A percentile compares a stretch with the other conserved stretches of the same genome.
Conservation (phyloP, 2,888 invertebrate genomes). For the Idaea straminata region DNA sequence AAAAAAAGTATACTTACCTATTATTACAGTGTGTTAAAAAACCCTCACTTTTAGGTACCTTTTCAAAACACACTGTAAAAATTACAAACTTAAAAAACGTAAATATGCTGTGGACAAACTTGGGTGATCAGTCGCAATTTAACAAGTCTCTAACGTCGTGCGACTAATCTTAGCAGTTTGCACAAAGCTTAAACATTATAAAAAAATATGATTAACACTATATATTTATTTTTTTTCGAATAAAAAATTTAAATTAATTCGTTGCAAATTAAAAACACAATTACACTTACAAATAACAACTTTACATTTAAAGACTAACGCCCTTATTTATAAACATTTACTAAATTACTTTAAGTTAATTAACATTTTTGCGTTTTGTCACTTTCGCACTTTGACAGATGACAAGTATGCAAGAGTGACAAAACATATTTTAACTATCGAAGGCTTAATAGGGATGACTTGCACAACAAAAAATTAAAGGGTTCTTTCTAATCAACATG, state of each 20-base stretch:
- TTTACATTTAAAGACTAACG: neutral
- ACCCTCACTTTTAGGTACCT: too few relatives aligned
- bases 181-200: neutral
- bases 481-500: too few relatives aligned
- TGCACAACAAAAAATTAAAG: too few relatives aligned
- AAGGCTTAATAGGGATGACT: too few relatives aligned
- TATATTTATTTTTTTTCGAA: neutral
- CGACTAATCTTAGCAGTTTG: neutral
- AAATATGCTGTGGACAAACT: neutral
- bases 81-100: neutral
- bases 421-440: too few relatives aligned
- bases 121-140: neutral
- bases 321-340: neutral
- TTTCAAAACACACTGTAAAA: neutral
- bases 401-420: too few relatives aligned
- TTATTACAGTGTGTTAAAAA: too few relatives aligned
- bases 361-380: too few relatives aligned
- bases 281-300: neutral
- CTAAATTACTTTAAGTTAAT: too few relatives aligned
- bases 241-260: slow-evolving; percentile 31
- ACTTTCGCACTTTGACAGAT: too few relatives aligned
- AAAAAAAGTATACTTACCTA: neutral
- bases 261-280: slow-evolving; percentile 37
- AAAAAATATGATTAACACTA: neutral
- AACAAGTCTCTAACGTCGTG: neutral